These are phyloP conservation scores for Premnoplex brunnescens DNA, from an alignment of 2,797 vertebrate species.

Conservation along the genomic window DNA sequence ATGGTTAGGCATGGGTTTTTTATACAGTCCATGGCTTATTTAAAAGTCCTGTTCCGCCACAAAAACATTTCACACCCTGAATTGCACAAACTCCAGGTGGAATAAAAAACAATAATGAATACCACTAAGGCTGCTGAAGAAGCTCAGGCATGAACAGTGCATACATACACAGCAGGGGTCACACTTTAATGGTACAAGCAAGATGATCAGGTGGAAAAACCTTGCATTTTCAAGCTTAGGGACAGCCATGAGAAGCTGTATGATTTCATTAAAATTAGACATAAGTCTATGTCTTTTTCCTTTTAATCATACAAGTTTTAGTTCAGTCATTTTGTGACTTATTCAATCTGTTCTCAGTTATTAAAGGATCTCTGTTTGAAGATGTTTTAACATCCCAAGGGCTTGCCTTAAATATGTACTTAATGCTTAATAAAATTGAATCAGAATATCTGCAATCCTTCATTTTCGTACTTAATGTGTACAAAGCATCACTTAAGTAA, in stretches of 20 bases:
- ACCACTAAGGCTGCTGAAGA: not conserved
- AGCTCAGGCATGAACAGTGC: not conserved
- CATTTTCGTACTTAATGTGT: not conserved
- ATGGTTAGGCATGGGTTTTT: not conserved
- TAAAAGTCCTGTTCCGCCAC: not conserved
- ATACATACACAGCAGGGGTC: not conserved
- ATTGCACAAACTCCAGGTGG: not conserved
- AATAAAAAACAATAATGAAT: not conserved
- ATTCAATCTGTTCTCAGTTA: not conserved
- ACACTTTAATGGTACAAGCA: not conserved
- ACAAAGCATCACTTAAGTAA: not conserved
- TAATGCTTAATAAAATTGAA: slow-evolving; percentile 48
- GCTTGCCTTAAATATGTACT: slow-evolving; percentile 9
- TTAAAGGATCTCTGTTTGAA: slow-evolving; percentile 1
- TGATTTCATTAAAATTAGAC: not conserved
- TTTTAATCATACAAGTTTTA: slow-evolving; percentile 18
- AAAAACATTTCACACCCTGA: not conserved
- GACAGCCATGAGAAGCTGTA: not conserved
- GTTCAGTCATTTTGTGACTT: not conserved
- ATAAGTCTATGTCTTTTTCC: not conserved
- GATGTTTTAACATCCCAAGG: not conserved
- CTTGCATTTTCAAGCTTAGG: not conserved
- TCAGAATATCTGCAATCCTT: not conserved
- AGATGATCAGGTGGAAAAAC: not conserved
- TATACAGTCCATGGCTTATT: not conserved